Conservation (phyloP, 2,797 vertebrate species). For the Acipenser transmontanus region DNA sequence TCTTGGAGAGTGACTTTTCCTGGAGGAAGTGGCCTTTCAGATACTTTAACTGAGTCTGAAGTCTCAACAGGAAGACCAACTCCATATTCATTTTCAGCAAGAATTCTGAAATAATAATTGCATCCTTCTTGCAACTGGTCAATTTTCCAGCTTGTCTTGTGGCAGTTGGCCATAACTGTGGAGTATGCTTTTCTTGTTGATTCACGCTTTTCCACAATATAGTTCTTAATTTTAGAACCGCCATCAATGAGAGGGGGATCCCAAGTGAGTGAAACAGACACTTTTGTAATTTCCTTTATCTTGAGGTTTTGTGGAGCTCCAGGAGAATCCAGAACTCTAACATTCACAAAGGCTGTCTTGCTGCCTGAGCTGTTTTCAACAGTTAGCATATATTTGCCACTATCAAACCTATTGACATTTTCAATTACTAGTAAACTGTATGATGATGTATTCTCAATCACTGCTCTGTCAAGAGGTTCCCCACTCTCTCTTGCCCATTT, state of each 20-base stretch:
- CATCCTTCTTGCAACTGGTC: slow-evolving; percentile 87
- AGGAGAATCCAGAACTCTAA: slow-evolving; percentile 90
- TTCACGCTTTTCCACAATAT: slow-evolving; percentile 94
- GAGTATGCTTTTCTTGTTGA: slow-evolving; percentile 96
- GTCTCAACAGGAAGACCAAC: slow-evolving; percentile 91
- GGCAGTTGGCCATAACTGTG: slow-evolving; percentile 85
- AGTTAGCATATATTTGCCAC: slow-evolving; percentile 89
- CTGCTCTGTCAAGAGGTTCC: slow-evolving; percentile 85
- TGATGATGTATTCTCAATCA: slow-evolving; percentile 89
- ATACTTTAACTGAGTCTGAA: slow-evolving; percentile 87
- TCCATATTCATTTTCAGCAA: slow-evolving; percentile 97
- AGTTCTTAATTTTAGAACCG: slow-evolving; percentile 93
- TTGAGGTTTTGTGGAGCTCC: slow-evolving; percentile 89
- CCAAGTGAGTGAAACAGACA: slow-evolving; percentile 85
- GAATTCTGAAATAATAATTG: slow-evolving; percentile 95
- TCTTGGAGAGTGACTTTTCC: slow-evolving; percentile 87
- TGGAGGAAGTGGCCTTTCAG: slow-evolving; percentile 92
- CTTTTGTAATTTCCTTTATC: slow-evolving; percentile 82
- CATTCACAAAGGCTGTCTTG: slow-evolving; percentile 85
- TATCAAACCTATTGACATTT: slow-evolving; percentile 96
- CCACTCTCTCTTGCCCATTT: slow-evolving; percentile 91
- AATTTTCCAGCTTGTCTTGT: slow-evolving; percentile 84
- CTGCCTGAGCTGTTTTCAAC: slow-evolving; percentile 89
- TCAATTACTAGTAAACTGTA: slow-evolving; percentile 84
- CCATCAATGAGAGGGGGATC: slow-evolving; percentile 88